Conservation (phyloP, 2,888 invertebrate genomes). For the Stegophylla sp. region DNA sequence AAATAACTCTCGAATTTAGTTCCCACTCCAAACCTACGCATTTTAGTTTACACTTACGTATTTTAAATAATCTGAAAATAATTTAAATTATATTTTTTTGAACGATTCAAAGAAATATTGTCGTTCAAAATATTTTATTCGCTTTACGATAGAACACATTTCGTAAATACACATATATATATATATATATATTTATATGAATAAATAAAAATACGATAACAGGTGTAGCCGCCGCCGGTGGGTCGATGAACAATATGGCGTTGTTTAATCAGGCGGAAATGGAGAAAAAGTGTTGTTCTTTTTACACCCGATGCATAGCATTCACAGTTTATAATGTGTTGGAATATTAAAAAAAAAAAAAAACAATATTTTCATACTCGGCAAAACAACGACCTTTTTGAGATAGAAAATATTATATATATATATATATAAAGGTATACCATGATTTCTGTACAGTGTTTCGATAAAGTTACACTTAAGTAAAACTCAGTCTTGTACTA, state of each 20-base stretch:
- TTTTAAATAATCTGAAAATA: too few relatives aligned
- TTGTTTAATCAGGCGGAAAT: conserved; percentile 20
- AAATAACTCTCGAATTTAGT: too few relatives aligned
- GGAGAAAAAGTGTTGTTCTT: conserved; percentile 29
- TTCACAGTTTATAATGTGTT: neutral
- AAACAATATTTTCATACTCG: conserved; percentile 5
- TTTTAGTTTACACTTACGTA: too few relatives aligned
- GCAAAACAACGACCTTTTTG: neutral
- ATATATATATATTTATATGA: neutral
- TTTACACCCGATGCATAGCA: conserved; percentile 25
- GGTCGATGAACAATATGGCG: conserved; percentile 38
- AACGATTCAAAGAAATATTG: too few relatives aligned
- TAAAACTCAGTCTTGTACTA: too few relatives aligned
- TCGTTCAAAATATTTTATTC: neutral
- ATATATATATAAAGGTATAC: neutral
- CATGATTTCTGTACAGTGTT: neutral
- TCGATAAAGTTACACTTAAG: too few relatives aligned
- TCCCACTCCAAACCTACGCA: too few relatives aligned
- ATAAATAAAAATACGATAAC: neutral
- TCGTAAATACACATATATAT: too few relatives aligned
- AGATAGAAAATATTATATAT: neutral
- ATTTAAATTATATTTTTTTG: too few relatives aligned
- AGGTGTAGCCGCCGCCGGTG: conserved; percentile 17
- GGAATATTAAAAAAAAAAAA: neutral
- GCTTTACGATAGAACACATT: too few relatives aligned